Base-by-base conservation (phyloP, 2,113 vertebrate species). In the Pipa parva region DNA sequence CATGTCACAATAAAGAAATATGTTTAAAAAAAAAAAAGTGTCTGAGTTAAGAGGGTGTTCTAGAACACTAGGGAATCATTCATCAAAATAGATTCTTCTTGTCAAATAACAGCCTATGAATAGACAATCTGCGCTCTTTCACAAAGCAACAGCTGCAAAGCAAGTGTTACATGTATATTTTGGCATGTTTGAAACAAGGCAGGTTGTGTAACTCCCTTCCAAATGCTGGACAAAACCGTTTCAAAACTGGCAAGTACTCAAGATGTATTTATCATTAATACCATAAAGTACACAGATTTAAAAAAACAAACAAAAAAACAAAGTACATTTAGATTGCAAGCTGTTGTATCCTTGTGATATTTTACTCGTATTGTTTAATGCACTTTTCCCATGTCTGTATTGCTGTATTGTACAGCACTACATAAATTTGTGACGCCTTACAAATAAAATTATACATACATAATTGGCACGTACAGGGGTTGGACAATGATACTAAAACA, bases 71-170 rank as follows among this genome's bases (percentile, higher is more conserved):
- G 4, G 4, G 17, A 4, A 15, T 6, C 6, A 7, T 5, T n/a
- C 3, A n/a, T 7, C 45, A 48, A 3, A 20, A 49, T 12, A 22
- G 18, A 18, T 49, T 49, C 4, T 63, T 56, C 11, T 71, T 63
- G 73, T 75, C 71, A 75, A 64, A 77, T 60, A 74, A 5, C 74
- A 29, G 7, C n/a, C 48, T 73, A 75, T 72, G 73, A 82, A 75
- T 1, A 73, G 50, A 76, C 77, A 75, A 59, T 72, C 72, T 71
- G 50, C 71, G 56, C 72, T 3, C 72, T 78, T 77, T 74, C 13
- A 63, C 18, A 58, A 50, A 72, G 67, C n/a, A 62, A 77, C 82
- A 87, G 78, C 81, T 87, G 81, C 33, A 50, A 79, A 51, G n/a
- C 48, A 66, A 1, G 71, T 26, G 0, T 54, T 71, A 65, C 64